Evolutionary conservation across 2,888 invertebrate species (phyloP), one percentile per base, ranked within the genome.

Genomic region (Odontothrips loti): DNA sequence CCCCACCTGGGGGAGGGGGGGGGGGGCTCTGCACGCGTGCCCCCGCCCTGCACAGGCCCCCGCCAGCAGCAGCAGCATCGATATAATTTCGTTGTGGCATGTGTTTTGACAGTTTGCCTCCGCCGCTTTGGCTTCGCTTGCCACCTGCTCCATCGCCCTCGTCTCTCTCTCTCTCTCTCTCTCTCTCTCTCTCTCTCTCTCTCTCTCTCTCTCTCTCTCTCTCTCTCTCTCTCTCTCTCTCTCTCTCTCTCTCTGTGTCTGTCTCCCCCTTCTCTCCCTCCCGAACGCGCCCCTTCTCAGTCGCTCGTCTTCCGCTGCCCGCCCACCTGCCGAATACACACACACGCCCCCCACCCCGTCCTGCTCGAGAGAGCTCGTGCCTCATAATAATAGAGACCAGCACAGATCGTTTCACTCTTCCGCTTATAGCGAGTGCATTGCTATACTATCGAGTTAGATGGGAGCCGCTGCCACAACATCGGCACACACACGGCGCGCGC

Each of bases 41-140:
- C 34, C 34, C 34, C 34, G 2, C 34, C 34, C 34, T 6, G 34
- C 34, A 43, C 34, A n/a, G n/a, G n/a, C n/a, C n/a, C n/a, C n/a
- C 58, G 17, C 10, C 17, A n/a, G 1, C 58, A n/a, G 58, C 58
- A 17, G 68, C 11, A 75, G 68, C 68, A 75, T 75, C 68, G 27
- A 75, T 75, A 75, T 75, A 75, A 75, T 75, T 75, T 75, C 23
- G 68, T 75, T 23, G 10, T 43, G 68, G 68, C 68, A 75, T 75
- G 68, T 75, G 68, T 75, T 75, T 75, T 75, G 68, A 75, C 68
- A 75, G 68, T 75, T 75, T 23, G 68, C 68, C 58, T 4, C 68
- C 68, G 68, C 23, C 23, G 68, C 34, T 43, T 43, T 43, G 34
- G 34, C 34, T 43, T 6, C 34, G 34, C 68, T 27, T 27, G 68